Percentiles rank a stretch among this genome's conserved stretches.
Conservation (phyloP, 2,888 invertebrate species). For the Prosopocoilus inquinatus region DNA sequence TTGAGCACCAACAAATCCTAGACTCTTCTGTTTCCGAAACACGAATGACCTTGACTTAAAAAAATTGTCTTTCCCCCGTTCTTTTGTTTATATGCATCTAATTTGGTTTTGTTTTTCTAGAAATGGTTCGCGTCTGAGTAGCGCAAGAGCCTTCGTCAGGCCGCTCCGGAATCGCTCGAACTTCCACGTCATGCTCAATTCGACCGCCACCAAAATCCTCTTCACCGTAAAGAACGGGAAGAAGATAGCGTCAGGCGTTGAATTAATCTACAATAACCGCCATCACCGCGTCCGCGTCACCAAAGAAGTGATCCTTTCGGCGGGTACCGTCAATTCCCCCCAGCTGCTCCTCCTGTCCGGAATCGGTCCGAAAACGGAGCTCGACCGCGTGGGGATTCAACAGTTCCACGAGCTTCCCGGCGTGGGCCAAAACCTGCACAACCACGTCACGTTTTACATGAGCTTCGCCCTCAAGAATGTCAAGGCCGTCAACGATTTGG, state of each 20-base stretch:
- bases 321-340: conserved; percentile 66
- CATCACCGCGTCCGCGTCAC: conserved; percentile 52
- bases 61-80: no score
- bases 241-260: conserved; percentile 59
- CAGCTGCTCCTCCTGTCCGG: conserved; percentile 67
- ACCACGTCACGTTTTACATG: conserved; percentile 64
- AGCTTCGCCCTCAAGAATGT: conserved; percentile 57
- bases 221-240: conserved; percentile 48
- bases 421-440: conserved; percentile 68
- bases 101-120: conserved; percentile 42
- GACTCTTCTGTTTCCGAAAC: no score
- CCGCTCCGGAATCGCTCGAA: conserved; percentile 58
- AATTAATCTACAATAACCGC: conserved; percentile 57
- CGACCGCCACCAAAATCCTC: conserved; percentile 60
- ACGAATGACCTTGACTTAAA: no score
- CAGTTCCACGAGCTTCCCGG: conserved; percentile 64
- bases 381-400: conserved; percentile 59
- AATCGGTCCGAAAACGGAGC: conserved; percentile 61
- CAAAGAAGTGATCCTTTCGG: conserved; percentile 62
- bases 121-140: conserved; percentile 61
- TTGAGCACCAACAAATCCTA: no score
- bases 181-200: conserved; percentile 61
- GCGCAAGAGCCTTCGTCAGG: conserved; percentile 61
- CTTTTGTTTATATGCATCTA: neutral
- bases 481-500: conserved; percentile 56